Evolutionary conservation across 2,797 vertebrate species (phyloP).

Genomic region (Salmo trutta): DNA sequence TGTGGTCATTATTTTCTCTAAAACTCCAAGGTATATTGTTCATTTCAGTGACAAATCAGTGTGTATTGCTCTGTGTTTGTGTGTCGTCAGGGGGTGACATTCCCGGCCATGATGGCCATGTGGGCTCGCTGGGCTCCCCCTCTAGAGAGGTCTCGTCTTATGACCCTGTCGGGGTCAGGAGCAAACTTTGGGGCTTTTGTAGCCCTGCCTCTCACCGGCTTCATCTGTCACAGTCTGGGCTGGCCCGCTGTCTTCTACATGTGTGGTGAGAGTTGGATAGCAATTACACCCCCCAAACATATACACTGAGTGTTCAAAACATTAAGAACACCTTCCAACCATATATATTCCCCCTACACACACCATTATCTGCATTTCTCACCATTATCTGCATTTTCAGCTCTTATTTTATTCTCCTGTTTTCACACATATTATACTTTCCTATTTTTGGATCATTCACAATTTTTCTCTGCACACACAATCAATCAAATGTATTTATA

Average conservation of each 20-base stretch:
- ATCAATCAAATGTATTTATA: too few relatives aligned
- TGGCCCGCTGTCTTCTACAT: conserved; percentile 89
- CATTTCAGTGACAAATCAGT: neutral
- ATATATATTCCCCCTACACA: too few relatives aligned
- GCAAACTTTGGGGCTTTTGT: conserved; percentile 82
- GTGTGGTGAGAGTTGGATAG: conserved; percentile 74
- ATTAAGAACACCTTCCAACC: too few relatives aligned
- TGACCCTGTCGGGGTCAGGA: conserved; percentile 78
- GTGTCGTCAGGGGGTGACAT: conserved; percentile 78
- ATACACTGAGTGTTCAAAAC: too few relatives aligned
- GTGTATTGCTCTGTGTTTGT: neutral
- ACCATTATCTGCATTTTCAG: too few relatives aligned
- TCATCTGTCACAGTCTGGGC: conserved; percentile 79
- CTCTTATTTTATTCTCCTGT: neutral
- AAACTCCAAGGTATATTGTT: neutral
- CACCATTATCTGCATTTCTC: too few relatives aligned
- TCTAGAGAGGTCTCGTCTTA: conserved; percentile 80
- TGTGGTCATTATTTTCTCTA: neutral
- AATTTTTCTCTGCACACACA: too few relatives aligned
- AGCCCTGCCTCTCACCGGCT: conserved; percentile 79
- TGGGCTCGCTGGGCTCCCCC: conserved; percentile 91
- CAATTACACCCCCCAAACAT: neutral
- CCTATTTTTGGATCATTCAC: neutral
- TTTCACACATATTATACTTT: conserved; percentile 8
- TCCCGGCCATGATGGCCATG: conserved; percentile 86